phyloP scores from a whole-genome alignment of 2,888 invertebrate genomes.

The Acholoe squamosa region DNA sequence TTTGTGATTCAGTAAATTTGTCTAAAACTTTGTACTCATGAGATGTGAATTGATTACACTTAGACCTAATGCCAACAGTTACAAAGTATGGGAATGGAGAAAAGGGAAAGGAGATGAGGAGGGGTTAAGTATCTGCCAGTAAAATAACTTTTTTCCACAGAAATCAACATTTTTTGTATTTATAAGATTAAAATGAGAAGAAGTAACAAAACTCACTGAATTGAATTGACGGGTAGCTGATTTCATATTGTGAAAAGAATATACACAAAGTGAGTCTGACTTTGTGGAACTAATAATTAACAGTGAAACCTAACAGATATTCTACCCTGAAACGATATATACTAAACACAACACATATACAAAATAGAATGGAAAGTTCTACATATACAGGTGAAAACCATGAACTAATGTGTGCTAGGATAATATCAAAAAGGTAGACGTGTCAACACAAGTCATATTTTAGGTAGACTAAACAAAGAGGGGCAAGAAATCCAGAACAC shows the following conservation, averaged over 20 bases:
- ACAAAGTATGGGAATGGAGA: not conserved
- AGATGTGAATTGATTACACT: not conserved
- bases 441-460: too few species aligned
- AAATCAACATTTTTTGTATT: not conserved
- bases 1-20: not conserved
- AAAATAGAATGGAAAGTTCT: not conserved
- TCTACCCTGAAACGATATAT: constrained; percentile 21
- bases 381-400: constrained; percentile 23
- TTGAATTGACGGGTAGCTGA: too few species aligned
- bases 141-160: not conserved
- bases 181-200: not conserved
- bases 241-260: too few species aligned
- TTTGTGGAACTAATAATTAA: not conserved
- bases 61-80: not conserved
- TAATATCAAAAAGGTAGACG: not conserved
- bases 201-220: too few species aligned
- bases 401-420: not conserved
- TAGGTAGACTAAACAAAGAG: too few species aligned
- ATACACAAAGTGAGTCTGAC: too few species aligned
- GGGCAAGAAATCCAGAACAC: too few species aligned
- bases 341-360: constrained; percentile 21
- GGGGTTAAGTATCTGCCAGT: constrained; percentile 45
- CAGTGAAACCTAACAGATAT: constrained; percentile 8
- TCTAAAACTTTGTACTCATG: constrained; percentile 16
- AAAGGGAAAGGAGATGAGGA: not conserved